Base-by-base conservation (phyloP, 2,113 vertebrate genomes). In the Ciconia stormi region DNA sequence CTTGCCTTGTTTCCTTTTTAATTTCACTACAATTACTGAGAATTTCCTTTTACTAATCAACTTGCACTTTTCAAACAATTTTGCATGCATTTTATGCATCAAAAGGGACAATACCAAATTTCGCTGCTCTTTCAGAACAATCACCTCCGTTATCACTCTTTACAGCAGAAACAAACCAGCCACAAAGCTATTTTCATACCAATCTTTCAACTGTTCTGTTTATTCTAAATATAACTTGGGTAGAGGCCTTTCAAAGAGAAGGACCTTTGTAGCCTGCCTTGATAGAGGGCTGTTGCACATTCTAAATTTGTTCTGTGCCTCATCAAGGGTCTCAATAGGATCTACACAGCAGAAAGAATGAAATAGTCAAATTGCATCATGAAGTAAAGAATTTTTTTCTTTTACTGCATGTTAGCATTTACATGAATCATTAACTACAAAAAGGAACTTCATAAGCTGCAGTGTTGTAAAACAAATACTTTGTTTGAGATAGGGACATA, bases 31-130 rank as follows among this genome's bases (percentile, higher is more conserved):
- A 96, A 81, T 91, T 88, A 74, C 59, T 62, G 25, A 1, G 2
- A 69, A 83, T 89, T 94, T 91, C 47, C 55, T 91, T 81, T 79
- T 38, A n/a, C 55, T 94, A 77, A 93, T 78, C 72, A 90, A 22
- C 89, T 87, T 20, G 38, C 32, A 62, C 34, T 90, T 90, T 76
- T 66, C 61, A 90, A 79, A 34, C 5, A 56, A 63, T 56, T 89
- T 44, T 38, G 34, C 29, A 27, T 30, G 62, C 29, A 27, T 44
- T 74, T 89, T 36, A 71, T 8, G 13, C 69, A 71, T 71, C 62
- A 50, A 81, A 73, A 87, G 22, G 44, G 58, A 66, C 52, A 87
- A 66, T 53, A 70, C 6, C 78, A 49, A 32, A 49, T 79, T 61
- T 56, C 2, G 1, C 58, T 56, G 50, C 82, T 65, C 40, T 87